Percentiles rank a stretch among this genome's conserved stretches.
Evolutionary conservation across 92 coral and sea anemone species (phyloP).

Genomic region (Anthopleura xanthogrammica): DNA sequence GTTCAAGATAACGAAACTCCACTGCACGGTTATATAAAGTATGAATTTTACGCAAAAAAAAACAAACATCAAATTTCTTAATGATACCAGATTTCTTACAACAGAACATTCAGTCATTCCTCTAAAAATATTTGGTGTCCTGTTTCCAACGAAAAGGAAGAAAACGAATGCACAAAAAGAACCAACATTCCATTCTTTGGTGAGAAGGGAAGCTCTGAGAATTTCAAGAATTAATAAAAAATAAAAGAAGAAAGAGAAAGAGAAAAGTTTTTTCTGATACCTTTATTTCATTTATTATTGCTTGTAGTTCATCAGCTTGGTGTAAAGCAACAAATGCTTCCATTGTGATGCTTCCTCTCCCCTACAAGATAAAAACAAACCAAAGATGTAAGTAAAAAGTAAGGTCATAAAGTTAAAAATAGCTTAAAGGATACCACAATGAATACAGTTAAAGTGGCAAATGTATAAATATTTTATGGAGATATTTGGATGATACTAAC

Average conservation of each 20-base stretch:
- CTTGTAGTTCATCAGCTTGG: conserved; percentile 85
- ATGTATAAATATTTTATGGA: no score
- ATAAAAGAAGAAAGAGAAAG: background rate
- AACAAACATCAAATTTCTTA: background rate
- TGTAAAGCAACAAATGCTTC: conserved; percentile 83
- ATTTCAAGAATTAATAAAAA: no score
- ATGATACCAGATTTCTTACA: background rate
- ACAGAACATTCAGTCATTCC: no score
- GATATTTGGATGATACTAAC: no score
- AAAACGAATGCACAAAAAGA: no score
- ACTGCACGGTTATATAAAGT: background rate
- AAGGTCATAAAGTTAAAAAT: background rate
- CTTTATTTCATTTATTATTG: conserved; percentile 83
- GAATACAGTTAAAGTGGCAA: no score
- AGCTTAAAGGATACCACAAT: background rate
- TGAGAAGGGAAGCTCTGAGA: no score
- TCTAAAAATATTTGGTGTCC: no score
- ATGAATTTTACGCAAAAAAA: background rate
- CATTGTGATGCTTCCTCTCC: conserved; percentile 69
- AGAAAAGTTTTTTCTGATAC: conserved; percentile 3
- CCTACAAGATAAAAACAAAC: conserved; percentile 29
- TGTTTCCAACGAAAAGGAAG: no score
- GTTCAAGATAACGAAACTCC: no score
- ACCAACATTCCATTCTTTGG: no score
- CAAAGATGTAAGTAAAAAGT: background rate